Evolutionary conservation across 1,140 invertebrate genomes (phyloP).

Genomic region (Amphibalanus amphitrite): DNA sequence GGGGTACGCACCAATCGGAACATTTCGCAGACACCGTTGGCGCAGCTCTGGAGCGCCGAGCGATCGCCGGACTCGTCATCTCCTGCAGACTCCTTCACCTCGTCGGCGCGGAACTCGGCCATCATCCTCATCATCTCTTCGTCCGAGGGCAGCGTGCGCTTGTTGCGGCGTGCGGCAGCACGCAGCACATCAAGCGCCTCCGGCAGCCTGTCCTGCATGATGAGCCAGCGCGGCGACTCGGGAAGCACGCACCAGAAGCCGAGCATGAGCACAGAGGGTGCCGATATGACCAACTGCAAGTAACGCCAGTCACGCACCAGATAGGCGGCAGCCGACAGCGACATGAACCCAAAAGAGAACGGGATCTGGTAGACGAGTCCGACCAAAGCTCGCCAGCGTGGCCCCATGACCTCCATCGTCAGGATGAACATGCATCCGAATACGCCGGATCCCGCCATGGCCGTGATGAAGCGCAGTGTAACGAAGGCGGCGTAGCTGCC

Average conservation of each 20-base stretch:
- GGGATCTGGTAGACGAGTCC: too few relatives aligned
- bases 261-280: too few relatives aligned
- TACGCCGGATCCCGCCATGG: constrained; percentile 51
- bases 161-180: too few relatives aligned
- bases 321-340: too few relatives aligned
- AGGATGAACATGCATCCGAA: constrained; percentile 62
- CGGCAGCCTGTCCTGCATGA: too few relatives aligned
- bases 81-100: constrained; percentile 26
- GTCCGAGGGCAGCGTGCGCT: constrained; percentile 13
- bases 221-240: too few relatives aligned
- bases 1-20: too few relatives aligned
- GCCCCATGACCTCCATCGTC: constrained; percentile 64
- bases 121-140: constrained; percentile 6
- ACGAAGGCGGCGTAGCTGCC: too few relatives aligned
- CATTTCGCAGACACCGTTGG: too few relatives aligned
- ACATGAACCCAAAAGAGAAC: constrained; percentile 55
- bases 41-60: neutral
- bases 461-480: constrained; percentile 47
- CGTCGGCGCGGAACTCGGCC: constrained; percentile 1
- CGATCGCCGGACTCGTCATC: constrained; percentile 26
- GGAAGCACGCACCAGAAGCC: too few relatives aligned
- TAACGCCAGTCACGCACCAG: too few relatives aligned
- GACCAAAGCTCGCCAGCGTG: constrained; percentile 49
- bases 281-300: too few relatives aligned
- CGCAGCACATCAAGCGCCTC: constrained; percentile 16